A percentile compares a stretch with the other conserved stretches of the same genome.
Evolutionary conservation across 2,113 vertebrate species (phyloP).

Genomic region (Eurystomus gularis): DNA sequence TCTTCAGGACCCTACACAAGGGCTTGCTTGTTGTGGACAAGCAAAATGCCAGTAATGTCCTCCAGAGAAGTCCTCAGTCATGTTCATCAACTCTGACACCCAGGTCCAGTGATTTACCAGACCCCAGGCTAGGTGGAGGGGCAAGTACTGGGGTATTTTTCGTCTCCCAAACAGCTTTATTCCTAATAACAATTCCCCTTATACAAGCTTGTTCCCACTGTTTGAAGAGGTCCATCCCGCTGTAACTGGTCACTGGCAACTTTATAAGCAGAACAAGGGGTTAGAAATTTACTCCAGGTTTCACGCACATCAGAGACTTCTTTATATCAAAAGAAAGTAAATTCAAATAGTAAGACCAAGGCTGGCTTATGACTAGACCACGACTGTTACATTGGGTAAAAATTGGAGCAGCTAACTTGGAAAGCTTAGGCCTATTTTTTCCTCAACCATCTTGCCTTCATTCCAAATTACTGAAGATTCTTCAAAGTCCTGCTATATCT

Average conservation of each 20-base stretch:
- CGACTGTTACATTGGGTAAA: neutral
- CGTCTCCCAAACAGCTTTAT: neutral
- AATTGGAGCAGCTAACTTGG: neutral
- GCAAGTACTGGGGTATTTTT: neutral
- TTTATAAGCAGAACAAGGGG: neutral
- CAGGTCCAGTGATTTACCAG: neutral
- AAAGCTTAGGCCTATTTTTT: neutral
- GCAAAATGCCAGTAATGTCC: rapidly evolving
- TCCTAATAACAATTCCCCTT: neutral
- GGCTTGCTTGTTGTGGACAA: neutral
- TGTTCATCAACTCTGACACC: neutral
- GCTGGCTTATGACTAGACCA: neutral
- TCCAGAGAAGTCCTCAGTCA: neutral
- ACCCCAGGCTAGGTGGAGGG: neutral
- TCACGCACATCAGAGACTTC: neutral
- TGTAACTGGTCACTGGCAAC: neutral
- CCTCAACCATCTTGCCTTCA: neutral
- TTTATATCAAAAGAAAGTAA: neutral
- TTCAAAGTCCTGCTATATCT: neutral
- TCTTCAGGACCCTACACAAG: neutral
- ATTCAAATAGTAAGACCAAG: neutral
- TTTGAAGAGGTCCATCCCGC: neutral
- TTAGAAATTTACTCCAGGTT: neutral
- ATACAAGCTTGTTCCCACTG: neutral
- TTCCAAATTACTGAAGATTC: neutral